Evolutionary conservation across 2,113 vertebrate genomes (phyloP).

Genomic region (Pteronura brasiliensis): DNA sequence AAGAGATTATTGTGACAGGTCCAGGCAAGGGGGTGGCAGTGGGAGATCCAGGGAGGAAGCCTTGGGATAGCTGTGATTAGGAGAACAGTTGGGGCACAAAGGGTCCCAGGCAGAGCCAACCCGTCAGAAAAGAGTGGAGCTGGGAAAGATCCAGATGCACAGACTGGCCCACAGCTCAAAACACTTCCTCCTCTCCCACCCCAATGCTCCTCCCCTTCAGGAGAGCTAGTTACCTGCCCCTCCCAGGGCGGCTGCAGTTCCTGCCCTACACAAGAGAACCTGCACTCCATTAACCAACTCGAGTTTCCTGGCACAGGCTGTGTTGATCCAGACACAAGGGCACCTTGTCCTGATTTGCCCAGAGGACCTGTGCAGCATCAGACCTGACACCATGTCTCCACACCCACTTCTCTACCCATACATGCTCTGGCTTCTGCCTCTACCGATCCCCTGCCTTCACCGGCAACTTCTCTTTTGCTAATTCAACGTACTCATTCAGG

Average conservation of each 20-base stretch:
- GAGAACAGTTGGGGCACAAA: background rate
- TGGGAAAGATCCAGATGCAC: background rate
- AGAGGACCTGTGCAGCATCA: background rate
- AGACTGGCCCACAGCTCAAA: background rate
- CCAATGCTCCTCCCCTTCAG: background rate
- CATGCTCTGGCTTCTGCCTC: no score
- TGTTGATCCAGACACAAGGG: background rate
- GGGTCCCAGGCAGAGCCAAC: background rate
- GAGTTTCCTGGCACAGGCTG: background rate
- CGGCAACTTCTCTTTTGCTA: background rate
- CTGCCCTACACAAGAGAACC: background rate
- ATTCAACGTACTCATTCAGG: background rate
- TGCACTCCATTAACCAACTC: background rate
- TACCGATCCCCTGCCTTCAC: no score
- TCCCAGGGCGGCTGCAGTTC: no score
- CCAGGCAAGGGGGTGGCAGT: background rate
- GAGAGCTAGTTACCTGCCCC: background rate
- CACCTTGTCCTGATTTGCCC: background rate
- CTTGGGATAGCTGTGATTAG: background rate
- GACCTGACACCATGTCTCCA: background rate
- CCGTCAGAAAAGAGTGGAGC: background rate
- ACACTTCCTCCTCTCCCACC: accelerated
- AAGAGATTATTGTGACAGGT: background rate
- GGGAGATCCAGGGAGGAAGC: background rate
- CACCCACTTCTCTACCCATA: background rate